phyloP scores from a whole-genome alignment of 2,797 vertebrate genomes.

The Leptodactylus fallax region DNA sequence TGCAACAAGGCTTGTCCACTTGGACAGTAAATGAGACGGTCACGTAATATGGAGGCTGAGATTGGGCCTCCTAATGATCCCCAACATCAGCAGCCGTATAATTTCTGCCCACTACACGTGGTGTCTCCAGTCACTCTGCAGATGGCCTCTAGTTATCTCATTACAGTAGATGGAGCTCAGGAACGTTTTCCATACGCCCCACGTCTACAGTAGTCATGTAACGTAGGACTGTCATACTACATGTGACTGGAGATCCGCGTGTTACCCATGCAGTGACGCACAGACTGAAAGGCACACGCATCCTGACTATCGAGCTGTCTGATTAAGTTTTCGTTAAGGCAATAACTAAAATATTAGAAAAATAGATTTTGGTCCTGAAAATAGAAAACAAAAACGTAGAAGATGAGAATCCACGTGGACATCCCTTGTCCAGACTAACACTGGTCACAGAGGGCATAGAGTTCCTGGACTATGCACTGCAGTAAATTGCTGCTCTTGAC shows the following conservation, averaged over 20 bases:
- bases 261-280: not conserved
- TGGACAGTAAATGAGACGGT: not conserved
- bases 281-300: not conserved
- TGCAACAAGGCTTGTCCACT: not conserved
- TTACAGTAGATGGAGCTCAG: not conserved
- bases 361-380: conserved; percentile 45
- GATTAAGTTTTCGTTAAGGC: conserved; percentile 21
- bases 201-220: too few relatives aligned
- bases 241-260: not conserved
- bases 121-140: not conserved
- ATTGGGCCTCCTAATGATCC: not conserved
- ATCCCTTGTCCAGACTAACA: not conserved
- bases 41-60: not conserved
- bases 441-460: not conserved
- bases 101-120: not conserved
- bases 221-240: not conserved
- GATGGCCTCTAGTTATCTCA: not conserved
- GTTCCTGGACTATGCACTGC: not conserved
- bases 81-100: not conserved
- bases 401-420: not conserved
- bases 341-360: conserved; percentile 42
- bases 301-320: not conserved
- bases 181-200: not conserved
- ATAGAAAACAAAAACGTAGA: not conserved
- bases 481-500: not conserved